Conservation (phyloP, 1,140 invertebrate genomes). For the Drusus annulatus region DNA sequence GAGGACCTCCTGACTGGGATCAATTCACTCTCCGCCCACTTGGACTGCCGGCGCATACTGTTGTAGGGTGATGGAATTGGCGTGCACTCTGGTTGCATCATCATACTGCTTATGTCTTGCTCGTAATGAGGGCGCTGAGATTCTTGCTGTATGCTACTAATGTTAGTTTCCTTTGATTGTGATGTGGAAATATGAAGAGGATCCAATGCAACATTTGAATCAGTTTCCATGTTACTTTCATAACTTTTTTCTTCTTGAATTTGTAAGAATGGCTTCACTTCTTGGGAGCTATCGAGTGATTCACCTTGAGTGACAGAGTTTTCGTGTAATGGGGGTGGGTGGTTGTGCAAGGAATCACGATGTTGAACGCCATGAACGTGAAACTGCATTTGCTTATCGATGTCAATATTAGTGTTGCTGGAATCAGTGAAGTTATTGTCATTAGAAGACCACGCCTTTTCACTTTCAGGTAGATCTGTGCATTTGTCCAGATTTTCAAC, state of each 20-base stretch:
- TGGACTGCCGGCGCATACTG: conserved; percentile 75
- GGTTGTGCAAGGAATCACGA: conserved; percentile 2
- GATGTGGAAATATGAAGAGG: conserved; percentile 11
- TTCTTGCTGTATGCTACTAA: conserved; percentile 25
- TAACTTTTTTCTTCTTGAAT: conserved; percentile 17
- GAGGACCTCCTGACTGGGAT: conserved; percentile 78
- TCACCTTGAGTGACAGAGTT: neutral
- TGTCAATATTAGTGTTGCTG: conserved; percentile 26
- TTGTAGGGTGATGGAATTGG: conserved; percentile 78
- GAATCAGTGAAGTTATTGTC: conserved; percentile 23
- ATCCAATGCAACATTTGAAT: conserved; percentile 3
- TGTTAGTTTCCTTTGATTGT: conserved; percentile 22
- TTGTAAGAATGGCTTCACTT: conserved; percentile 34
- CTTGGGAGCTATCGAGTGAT: conserved; percentile 13
- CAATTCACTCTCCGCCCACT: conserved; percentile 82
- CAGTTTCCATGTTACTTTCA: conserved; percentile 33
- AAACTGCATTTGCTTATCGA: conserved; percentile 36
- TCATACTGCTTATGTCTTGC: conserved; percentile 63
- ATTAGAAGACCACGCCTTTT: conserved; percentile 14
- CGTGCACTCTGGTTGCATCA: conserved; percentile 73
- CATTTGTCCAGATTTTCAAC: conserved; percentile 61
- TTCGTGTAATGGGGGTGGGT: neutral
- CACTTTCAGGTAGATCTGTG: conserved; percentile 3
- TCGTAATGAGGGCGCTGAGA: conserved; percentile 62
- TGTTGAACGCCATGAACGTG: conserved; percentile 19